These are phyloP conservation scores for Pterois miles DNA, from an alignment of 2,797 vertebrate genomes.

Conservation along the genomic window DNA sequence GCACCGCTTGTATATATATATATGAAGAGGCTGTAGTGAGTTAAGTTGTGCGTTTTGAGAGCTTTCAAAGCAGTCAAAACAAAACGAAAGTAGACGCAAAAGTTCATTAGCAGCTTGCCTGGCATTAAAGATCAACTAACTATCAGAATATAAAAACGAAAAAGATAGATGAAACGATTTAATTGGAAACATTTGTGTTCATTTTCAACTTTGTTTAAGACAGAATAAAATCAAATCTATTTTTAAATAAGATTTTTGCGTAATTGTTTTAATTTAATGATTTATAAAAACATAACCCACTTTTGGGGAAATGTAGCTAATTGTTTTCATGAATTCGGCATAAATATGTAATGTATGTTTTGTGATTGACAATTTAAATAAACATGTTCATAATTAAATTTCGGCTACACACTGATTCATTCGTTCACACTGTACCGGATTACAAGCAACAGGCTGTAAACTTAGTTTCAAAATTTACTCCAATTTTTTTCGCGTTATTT, in stretches of 20 bases:
- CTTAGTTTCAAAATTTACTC: not conserved
- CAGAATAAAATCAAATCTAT: not conserved
- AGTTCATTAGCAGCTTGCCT: not conserved
- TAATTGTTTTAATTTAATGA: not conserved
- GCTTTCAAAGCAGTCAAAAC: not conserved
- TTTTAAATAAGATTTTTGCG: not conserved
- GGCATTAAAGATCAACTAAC: not conserved
- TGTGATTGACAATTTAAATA: not conserved
- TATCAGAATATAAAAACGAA: not conserved
- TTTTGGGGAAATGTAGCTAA: not conserved
- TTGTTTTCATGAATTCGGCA: not conserved
- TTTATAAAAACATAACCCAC: not conserved
- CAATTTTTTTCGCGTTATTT: not conserved
- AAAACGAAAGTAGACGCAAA: conserved; percentile 4
- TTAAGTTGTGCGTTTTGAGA: not conserved
- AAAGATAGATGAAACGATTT: not conserved
- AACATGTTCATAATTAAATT: not conserved
- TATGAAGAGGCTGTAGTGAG: not conserved
- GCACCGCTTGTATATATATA: no score
- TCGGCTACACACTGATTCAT: not conserved
- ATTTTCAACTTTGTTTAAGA: not conserved
- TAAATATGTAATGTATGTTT: not conserved
- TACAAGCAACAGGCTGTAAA: not conserved
- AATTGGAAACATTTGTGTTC: not conserved
- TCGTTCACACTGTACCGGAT: not conserved